Base-by-base conservation (phyloP, 2,888 invertebrate genomes). In the Amphiduros pacificus region DNA sequence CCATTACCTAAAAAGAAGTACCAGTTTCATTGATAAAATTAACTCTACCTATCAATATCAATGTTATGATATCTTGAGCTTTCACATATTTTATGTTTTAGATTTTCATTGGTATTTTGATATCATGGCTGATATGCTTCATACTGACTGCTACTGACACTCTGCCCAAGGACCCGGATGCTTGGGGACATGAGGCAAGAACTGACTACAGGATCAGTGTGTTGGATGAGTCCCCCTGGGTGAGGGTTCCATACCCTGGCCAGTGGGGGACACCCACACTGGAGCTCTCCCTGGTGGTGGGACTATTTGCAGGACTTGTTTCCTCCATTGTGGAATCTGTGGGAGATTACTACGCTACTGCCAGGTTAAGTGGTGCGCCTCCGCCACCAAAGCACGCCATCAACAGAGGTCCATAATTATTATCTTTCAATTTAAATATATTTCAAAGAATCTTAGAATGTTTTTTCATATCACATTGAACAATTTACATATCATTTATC, bases 261-360 rank as follows among this genome's bases (percentile, higher is more conserved):
- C 80, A 80, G 58, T 80, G 79, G 79, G 80, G 80, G 5, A 27
- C 71, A 26, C 80, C 80, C 0, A 78, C 77, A 24, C 68, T 78
- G 26, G 74, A 72, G 52, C 53, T 73, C 1, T 69, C 77, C 1
- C 72, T 76, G 11, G 76, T 74, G 56, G 70, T 76, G 64, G 80
- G 74, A 1, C 74, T 80, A 72, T 50, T 78, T 36, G 75, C 78
- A 0, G 79, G 75, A 0, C 74, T 78, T 9, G 60, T 80, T 14
- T 70, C 77, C 2, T 77, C 80, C 9, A 74, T 74, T 44, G 74
- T 80, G 2, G 80, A 80, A 63, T 77, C 77, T 11, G 89, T 93
- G 64, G 92, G 93, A 74, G 93, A 94, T 80, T 94, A 94, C 83
- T 92, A 92, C 58, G 92, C 93, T 22, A 92, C 92, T 1, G 91